Percentiles rank a stretch among this genome's conserved stretches.
Conservation (phyloP, 2,888 invertebrate species). For the Xanthia icteritia region DNA sequence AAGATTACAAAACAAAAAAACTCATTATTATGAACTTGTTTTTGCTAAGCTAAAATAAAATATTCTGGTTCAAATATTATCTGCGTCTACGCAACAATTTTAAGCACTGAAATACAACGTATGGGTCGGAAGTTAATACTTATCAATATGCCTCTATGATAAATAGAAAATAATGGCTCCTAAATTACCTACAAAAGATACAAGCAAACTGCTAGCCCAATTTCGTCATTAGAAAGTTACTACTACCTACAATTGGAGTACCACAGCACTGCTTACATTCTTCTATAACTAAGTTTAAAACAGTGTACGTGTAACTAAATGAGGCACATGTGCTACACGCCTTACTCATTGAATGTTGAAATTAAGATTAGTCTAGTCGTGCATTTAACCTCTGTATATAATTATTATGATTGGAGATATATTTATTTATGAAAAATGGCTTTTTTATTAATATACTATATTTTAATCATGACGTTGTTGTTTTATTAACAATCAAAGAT, state of each 20-base stretch:
- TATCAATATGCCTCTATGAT: constrained; percentile 16
- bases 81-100: constrained; percentile 3
- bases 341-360: constrained; percentile 3
- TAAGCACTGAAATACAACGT: constrained; percentile 5
- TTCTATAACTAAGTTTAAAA: constrained; percentile 2
- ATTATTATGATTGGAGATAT: constrained; percentile 23
- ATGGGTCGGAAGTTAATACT: constrained; percentile 6
- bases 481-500: constrained; percentile 41
- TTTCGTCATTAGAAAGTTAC: constrained; percentile 59
- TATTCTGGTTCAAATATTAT: constrained; percentile 13
- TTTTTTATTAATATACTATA: constrained; percentile 47
- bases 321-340: constrained; percentile 8
- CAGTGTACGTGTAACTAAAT: background rate
- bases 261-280: constrained; percentile 27
- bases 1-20: constrained; percentile 39
- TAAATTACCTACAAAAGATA: constrained; percentile 22
- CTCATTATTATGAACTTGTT: constrained; percentile 41
- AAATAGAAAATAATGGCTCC: constrained; percentile 29
- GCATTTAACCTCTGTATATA: constrained; percentile 14
- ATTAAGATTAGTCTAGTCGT: constrained; percentile 6
- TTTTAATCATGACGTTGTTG: constrained; percentile 23
- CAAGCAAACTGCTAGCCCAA: constrained; percentile 26
- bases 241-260: constrained; percentile 20
- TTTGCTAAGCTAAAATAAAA: constrained; percentile 43
- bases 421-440: constrained; percentile 12